Conservation (phyloP, 1,140 invertebrate genomes). For the Venustaconcha ellipsiformis region DNA sequence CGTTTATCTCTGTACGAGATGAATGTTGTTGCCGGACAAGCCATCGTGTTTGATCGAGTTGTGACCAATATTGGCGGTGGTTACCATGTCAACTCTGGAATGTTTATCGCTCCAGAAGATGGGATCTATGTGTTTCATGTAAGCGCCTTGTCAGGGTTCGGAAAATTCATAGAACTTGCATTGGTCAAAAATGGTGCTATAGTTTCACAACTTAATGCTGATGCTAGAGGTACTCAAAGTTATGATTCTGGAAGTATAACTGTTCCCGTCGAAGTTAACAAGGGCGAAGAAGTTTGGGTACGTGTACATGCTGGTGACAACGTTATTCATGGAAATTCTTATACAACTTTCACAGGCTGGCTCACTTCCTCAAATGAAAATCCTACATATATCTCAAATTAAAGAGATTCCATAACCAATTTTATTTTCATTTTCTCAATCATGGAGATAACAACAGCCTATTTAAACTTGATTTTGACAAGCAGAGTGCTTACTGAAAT, state of each 20-base stretch:
- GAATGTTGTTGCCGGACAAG: slow-evolving; percentile 4
- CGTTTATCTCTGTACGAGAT: slow-evolving; percentile 7
- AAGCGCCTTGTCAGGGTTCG: not conserved
- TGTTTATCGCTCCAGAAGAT: slow-evolving; percentile 26
- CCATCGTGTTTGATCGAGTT: slow-evolving; percentile 28
- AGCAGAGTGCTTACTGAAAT: no score
- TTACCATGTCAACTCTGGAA: slow-evolving; percentile 31
- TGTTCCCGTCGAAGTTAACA: slow-evolving; percentile 5
- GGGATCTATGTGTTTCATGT: slow-evolving; percentile 31
- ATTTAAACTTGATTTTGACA: no score
- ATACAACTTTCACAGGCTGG: slow-evolving; percentile 17
- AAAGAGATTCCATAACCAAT: no score
- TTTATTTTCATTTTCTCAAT: no score
- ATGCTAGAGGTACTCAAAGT: slow-evolving; percentile 2
- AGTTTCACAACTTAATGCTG: not conserved
- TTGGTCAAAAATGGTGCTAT: slow-evolving; percentile 19
- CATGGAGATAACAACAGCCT: no score
- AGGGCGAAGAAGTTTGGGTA: slow-evolving; percentile 9
- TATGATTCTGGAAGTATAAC: not conserved
- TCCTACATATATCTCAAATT: no score
- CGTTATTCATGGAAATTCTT: slow-evolving; percentile 14
- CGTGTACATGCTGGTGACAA: not conserved
- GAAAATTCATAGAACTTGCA: slow-evolving; percentile 9
- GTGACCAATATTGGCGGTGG: slow-evolving; percentile 38
- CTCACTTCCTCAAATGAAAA: not conserved